Evolutionary conservation across 2,888 invertebrate species (phyloP).

Genomic region (Tiliacea aurago): DNA sequence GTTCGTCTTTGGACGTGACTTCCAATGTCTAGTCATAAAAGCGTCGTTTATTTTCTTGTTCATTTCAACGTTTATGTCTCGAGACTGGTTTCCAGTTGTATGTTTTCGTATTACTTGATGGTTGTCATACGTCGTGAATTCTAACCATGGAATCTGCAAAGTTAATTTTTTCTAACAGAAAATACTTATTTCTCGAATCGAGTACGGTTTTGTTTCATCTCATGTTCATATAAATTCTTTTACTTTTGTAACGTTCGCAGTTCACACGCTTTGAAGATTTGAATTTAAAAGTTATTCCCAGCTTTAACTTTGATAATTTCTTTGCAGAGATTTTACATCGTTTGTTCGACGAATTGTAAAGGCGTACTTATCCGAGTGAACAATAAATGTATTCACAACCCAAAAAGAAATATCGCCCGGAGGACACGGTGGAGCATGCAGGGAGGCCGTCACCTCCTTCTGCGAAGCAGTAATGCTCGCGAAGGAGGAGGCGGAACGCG

Average conservation of each 20-base stretch:
- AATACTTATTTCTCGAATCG: not conserved
- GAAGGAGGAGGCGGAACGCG: too few species aligned
- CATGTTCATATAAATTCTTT: conserved; percentile 15
- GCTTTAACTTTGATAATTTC: conserved; percentile 9
- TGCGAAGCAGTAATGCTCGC: too few species aligned
- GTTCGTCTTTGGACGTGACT: conserved; percentile 11
- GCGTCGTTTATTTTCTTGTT: conserved; percentile 27
- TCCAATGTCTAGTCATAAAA: conserved; percentile 26
- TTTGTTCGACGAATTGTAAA: conserved; percentile 10
- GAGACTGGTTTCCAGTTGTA: not conserved
- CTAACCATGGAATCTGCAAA: not conserved
- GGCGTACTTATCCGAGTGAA: not conserved
- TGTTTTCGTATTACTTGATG: not conserved
- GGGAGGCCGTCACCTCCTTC: too few species aligned
- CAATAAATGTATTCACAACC: not conserved
- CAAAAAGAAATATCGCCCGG: not conserved
- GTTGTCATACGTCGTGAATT: not conserved
- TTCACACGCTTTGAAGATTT: conserved; percentile 6
- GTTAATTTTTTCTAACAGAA: not conserved
- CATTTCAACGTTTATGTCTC: conserved; percentile 22
- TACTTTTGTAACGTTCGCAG: not conserved
- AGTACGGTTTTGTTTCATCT: not conserved
- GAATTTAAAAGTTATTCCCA: not conserved
- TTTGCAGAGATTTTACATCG: not conserved
- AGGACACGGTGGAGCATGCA: too few species aligned